Conservation (phyloP, 1,140 invertebrate genomes). For the Anthonomus grandis region DNA sequence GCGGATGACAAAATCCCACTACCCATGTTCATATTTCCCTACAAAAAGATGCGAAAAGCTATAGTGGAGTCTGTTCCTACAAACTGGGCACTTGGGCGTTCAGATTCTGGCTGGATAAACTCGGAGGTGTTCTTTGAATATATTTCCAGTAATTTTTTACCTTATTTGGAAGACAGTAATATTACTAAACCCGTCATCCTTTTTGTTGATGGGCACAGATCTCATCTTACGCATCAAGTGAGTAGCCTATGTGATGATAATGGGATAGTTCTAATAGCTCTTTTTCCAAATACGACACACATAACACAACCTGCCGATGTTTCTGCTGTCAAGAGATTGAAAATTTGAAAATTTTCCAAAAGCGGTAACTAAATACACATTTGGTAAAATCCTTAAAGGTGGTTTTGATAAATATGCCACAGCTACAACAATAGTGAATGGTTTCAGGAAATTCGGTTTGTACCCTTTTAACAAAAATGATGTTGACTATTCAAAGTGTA, state of each 20-base stretch:
- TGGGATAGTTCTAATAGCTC: constrained; percentile 5
- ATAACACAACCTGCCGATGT: constrained; percentile 26
- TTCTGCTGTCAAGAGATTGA: too few relatives aligned
- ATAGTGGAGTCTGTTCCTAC: constrained; percentile 38
- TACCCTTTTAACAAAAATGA: too few relatives aligned
- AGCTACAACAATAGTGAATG: too few relatives aligned
- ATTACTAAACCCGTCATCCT: constrained; percentile 15
- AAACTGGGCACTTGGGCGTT: constrained; percentile 43
- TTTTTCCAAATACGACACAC: constrained; percentile 21
- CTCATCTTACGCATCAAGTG: constrained; percentile 9
- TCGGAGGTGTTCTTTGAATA: constrained; percentile 49
- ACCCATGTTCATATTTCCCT: constrained; percentile 40
- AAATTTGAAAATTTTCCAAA: too few relatives aligned
- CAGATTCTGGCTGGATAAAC: constrained; percentile 49
- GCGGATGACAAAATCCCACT: constrained; percentile 34
- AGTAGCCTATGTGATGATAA: constrained; percentile 9
- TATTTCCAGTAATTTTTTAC: constrained; percentile 44
- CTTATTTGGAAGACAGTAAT: constrained; percentile 30
- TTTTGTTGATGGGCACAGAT: constrained; percentile 24
- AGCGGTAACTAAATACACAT: too few relatives aligned
- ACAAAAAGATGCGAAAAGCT: constrained; percentile 29
- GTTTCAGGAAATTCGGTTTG: too few relatives aligned
- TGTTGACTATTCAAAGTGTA: too few relatives aligned
- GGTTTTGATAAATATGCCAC: too few relatives aligned
- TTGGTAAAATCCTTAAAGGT: too few relatives aligned